A percentile compares a stretch with the other conserved stretches of the same genome.
Conservation (phyloP, 2,113 vertebrate species). For the Oreochromis tanganicae region DNA sequence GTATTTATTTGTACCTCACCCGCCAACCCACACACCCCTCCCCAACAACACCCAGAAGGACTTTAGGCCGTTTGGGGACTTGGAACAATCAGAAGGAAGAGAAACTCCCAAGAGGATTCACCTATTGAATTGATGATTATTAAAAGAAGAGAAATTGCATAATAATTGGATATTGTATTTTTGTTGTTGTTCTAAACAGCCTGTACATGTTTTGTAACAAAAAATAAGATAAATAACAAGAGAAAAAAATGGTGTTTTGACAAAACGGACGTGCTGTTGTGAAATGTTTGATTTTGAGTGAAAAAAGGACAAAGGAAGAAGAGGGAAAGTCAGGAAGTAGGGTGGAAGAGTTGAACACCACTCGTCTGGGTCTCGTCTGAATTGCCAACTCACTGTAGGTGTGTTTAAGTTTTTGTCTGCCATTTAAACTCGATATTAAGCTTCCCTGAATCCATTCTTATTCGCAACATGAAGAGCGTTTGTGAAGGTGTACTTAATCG, state of each 20-base stretch:
- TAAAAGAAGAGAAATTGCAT: constrained; percentile 58
- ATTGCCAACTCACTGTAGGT: not conserved
- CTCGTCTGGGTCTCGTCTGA: not conserved
- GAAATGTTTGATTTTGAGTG: constrained; percentile 47
- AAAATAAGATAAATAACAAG: constrained; percentile 66
- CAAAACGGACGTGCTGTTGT: constrained; percentile 52
- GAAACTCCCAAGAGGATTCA: constrained; percentile 51
- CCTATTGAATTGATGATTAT: constrained; percentile 54
- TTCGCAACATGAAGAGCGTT: not conserved
- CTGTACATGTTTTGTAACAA: constrained; percentile 74
- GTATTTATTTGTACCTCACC: constrained; percentile 72
- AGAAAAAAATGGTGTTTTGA: constrained; percentile 60
- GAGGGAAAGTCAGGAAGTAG: not conserved
- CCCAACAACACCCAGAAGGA: constrained; percentile 31
- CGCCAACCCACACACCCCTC: not conserved
- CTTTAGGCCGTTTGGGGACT: constrained; percentile 44
- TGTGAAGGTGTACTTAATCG: constrained; percentile 21
- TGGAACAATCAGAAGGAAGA: constrained; percentile 64
- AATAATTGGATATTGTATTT: constrained; percentile 74
- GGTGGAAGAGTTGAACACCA: not conserved
- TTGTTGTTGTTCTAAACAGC: constrained; percentile 78
- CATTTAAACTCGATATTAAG: not conserved
- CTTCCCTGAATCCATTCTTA: constrained; percentile 1
- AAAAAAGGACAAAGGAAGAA: not conserved
- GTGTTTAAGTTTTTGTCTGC: constrained; percentile 2